Evolutionary conservation across 1,140 invertebrate genomes (phyloP).

Genomic region (Drosophila pseudoananassae): DNA sequence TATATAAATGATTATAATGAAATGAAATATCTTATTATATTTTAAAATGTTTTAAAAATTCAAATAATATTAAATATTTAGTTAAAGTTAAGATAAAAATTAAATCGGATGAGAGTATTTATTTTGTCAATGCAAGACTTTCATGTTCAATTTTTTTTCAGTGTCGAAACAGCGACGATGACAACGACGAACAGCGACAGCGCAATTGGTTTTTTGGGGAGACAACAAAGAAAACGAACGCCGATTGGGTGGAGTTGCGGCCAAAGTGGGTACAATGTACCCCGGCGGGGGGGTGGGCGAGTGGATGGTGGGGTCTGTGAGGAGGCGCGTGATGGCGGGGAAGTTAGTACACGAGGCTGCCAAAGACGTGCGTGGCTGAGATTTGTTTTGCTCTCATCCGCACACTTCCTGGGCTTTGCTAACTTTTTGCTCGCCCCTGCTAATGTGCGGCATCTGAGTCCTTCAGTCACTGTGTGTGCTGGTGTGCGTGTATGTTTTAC

Average conservation of each 20-base stretch:
- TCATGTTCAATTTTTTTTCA: background rate
- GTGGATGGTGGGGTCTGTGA: background rate
- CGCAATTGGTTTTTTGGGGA: constrained; percentile 74
- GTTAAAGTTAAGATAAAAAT: too few species aligned
- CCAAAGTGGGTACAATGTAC: constrained; percentile 8
- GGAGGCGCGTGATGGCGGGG: background rate
- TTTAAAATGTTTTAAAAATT: too few species aligned
- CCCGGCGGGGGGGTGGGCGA: background rate
- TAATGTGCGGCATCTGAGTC: constrained; percentile 65
- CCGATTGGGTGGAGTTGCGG: constrained; percentile 37
- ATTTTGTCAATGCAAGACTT: too few species aligned
- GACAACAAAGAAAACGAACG: constrained; percentile 50
- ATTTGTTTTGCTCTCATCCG: constrained; percentile 72
- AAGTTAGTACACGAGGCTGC: constrained; percentile 41
- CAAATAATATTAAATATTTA: too few species aligned
- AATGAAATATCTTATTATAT: too few species aligned
- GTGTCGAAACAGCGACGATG: constrained; percentile 28
- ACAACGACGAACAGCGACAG: constrained; percentile 51
- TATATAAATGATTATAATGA: too few species aligned
- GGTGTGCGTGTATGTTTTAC: constrained; percentile 65
- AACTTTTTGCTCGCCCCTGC: constrained; percentile 55
- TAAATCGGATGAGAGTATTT: too few species aligned
- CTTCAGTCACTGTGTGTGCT: constrained; percentile 16
- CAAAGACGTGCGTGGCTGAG: constrained; percentile 73
- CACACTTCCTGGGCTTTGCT: constrained; percentile 51